Conservation (phyloP, 2,113 vertebrate genomes). For the Cettia cetti region DNA sequence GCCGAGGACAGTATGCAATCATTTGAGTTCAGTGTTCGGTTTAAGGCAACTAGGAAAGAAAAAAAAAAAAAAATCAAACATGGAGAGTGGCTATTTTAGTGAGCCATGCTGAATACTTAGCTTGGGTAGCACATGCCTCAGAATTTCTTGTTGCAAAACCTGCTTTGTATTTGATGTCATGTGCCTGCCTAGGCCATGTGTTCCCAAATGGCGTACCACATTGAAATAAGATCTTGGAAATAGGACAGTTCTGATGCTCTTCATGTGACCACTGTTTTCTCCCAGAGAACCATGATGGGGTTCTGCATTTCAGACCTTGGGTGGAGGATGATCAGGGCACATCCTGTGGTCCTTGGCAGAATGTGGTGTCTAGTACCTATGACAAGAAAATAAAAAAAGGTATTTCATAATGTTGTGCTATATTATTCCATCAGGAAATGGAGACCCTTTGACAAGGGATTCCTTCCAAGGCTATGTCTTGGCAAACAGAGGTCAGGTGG, state of each 20-base stretch:
- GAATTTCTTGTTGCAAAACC: background rate
- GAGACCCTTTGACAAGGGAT: background rate
- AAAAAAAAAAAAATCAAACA: background rate
- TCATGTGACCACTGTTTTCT: background rate
- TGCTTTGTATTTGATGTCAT: background rate
- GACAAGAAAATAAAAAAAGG: background rate
- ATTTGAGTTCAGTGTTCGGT: background rate
- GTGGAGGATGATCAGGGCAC: background rate
- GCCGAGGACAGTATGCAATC: background rate
- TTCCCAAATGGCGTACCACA: background rate
- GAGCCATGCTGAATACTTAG: background rate
- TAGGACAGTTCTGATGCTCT: background rate
- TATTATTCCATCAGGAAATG: background rate
- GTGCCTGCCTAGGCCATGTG: background rate
- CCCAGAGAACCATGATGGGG: background rate
- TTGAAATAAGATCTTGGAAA: background rate
- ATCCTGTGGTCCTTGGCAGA: background rate
- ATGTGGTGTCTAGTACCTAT: background rate
- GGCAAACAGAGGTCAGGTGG: background rate
- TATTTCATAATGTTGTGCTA: background rate
- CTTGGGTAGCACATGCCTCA: background rate
- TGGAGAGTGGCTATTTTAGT: background rate
- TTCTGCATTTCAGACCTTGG: background rate
- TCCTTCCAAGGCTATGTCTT: background rate
- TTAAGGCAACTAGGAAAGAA: background rate